Base-by-base conservation (phyloP, 2,113 vertebrate species). In the Nerophis ophidion region DNA sequence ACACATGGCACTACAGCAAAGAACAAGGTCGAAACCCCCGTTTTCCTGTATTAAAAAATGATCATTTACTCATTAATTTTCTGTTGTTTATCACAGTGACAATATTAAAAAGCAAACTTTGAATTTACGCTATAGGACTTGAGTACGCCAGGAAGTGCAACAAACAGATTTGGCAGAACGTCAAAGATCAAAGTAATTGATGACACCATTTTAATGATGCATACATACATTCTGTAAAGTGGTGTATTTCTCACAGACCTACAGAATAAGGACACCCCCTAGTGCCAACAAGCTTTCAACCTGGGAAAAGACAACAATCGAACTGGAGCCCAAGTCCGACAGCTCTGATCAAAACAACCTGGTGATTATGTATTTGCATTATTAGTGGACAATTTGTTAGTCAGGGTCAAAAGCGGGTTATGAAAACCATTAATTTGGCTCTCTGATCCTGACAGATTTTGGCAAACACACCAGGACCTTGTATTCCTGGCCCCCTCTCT, bases 341-440 rank as follows among this genome's bases (percentile, higher is more conserved):
- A 95, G 91, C 86, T 97, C 96, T 7, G 94, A 95, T 46, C 82
- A 83, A 53, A 79, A 70, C 15, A 95, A 96, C 83, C 76, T 96
- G 26, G 71, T 94, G 90, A 95, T 98, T 89, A 92, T 16, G 79
- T 76, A 42, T 0, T 48, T 12, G 47, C 64, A 57, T 47, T 60
- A 57, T 65, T 49, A 5, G 6, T 49, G 42, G 3, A 8, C 13
- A 26, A 14, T 61, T 48, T 42, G 5, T 60, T 59, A 65, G 0
- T 11, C 54, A 40, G 12, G 17, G 17, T 42, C 38, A 56, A 16
- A 1, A 17, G n/a, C 7, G 42, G n/a, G 36, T 19, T 38, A 56
- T 12, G 7, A 17, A 3, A 42, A 56, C 16, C 17, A 11, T 56
- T 12, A 3, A 34, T 69, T 9, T 71, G 10, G 70, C 70, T 76